Percentiles rank a stretch among this genome's conserved stretches.
phyloP scores from a whole-genome alignment of 2,113 vertebrate species.

The Grammomys surdaster region DNA sequence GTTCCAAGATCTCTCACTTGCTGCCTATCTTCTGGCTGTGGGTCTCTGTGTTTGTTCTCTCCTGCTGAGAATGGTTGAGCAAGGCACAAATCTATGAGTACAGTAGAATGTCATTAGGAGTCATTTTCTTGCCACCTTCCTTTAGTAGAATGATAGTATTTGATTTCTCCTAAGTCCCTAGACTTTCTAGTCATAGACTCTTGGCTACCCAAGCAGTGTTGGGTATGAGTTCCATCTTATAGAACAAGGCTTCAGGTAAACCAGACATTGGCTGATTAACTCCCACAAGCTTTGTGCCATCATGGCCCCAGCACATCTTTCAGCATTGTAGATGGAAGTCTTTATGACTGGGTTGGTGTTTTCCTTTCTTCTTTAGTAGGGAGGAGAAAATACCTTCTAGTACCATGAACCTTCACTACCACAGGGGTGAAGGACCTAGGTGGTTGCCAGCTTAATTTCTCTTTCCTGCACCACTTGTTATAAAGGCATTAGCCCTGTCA shows the following conservation, averaged over 20 bases:
- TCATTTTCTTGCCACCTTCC: background rate
- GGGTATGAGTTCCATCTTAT: background rate
- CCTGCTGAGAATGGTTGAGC: background rate
- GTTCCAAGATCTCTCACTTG: background rate
- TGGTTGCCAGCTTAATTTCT: background rate
- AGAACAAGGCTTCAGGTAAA: background rate
- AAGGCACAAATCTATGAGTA: background rate
- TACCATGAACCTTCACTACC: background rate
- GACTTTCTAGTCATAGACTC: background rate
- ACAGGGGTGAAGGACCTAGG: background rate
- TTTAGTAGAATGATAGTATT: background rate
- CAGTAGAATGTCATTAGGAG: background rate
- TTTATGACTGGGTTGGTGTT: background rate
- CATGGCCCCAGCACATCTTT: background rate
- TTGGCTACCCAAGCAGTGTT: background rate
- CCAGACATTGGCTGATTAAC: background rate
- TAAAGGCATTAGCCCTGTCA: too few species aligned
- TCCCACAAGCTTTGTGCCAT: background rate
- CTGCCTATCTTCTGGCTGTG: background rate
- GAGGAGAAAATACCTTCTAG: background rate
- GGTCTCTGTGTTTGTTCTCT: background rate
- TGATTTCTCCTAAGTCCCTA: background rate
- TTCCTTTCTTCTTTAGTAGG: background rate
- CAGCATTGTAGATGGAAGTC: background rate
- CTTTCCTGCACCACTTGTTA: background rate